Conservation (phyloP, 2,797 vertebrate genomes). For the Pachyuromys duprasi region DNA sequence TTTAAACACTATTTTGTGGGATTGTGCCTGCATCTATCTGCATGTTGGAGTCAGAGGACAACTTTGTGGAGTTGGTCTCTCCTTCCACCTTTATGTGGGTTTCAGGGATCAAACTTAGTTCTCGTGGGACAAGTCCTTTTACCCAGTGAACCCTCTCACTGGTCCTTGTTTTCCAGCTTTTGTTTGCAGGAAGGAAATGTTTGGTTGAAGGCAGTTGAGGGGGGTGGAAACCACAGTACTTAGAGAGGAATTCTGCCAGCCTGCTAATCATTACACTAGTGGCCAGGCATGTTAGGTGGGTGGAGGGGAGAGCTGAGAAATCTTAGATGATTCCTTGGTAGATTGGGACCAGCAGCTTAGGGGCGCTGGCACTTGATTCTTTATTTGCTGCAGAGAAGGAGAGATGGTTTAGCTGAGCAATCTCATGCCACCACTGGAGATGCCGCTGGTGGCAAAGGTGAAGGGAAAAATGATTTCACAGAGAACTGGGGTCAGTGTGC, state of each 20-base stretch:
- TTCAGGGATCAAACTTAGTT: background rate
- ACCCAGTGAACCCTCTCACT: background rate
- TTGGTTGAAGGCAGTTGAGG: slow-evolving; percentile 17
- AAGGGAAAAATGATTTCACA: background rate
- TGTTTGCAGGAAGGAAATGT: slow-evolving; percentile 70
- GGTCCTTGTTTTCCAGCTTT: slow-evolving; percentile 29
- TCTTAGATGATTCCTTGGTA: background rate
- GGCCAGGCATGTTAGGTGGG: slow-evolving; percentile 50
- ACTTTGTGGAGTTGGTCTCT: background rate
- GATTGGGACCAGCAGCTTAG: background rate
- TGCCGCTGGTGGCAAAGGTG: background rate
- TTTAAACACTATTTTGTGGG: background rate
- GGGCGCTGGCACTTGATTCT: slow-evolving; percentile 14
- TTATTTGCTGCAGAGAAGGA: slow-evolving; percentile 26
- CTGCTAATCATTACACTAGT: slow-evolving; percentile 66
- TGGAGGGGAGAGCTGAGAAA: background rate
- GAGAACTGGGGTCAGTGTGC: background rate
- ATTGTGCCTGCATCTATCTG: no score
- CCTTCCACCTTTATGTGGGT: no score
- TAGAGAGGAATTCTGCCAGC: slow-evolving; percentile 45
- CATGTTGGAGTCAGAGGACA: background rate
- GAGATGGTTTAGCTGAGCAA: background rate
- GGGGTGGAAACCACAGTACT: background rate
- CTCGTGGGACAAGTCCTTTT: background rate
- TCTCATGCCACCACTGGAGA: background rate